Evolutionary conservation across 1,140 invertebrate genomes (phyloP), one percentile per base, ranked within the genome.

Genomic region (Drosophila funebris): DNA sequence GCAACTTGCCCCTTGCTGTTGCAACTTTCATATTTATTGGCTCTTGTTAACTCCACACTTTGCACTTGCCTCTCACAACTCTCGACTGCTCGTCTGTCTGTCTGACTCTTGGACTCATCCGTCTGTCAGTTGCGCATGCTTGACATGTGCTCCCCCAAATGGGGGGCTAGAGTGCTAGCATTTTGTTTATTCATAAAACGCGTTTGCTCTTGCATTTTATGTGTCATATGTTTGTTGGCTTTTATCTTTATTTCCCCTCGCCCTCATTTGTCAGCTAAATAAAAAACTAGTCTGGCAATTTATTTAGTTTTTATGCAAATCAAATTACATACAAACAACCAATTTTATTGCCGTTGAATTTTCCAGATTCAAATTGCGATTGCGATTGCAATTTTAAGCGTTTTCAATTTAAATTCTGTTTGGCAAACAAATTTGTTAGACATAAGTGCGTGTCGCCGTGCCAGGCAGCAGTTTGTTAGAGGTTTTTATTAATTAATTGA

Each of bases 231-330:
- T 41, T 71, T 29, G 60, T n/a, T 48, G 52, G 14, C 22, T 61
- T 68, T 68, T 61, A 61, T 61, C 52, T 13, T 37, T 57, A 37
- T 48, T 33, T 16, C 16, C 2, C 3, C 11, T n/a, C n/a, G n/a
- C n/a, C 36, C 46, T 46, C 24, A 41, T 44, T 66, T 57, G 31
- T 63, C 27, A 36, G 16, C 39, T 11, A 62, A 33, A 48, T 37
- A 56, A 43, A 64, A 66, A 54, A 66, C 36, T 60, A 43, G 46
- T 24, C 52, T 60, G 39, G 64, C 61, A 76, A 85, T 84, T 84
- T 87, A 85, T 84, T 85, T 74, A 67, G 56, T 73, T 81, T 85
- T 80, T 74, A 84, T 84, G 73, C 77, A 87, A 84, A 85, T 84
- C 73, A 85, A 80, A 85, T 85, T 74, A 80, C 73, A 66, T 22